A percentile compares a stretch with the other conserved stretches of the same genome.
These are phyloP conservation scores for Leuciscus waleckii DNA, from an alignment of 2,797 vertebrate species.

Conservation along the genomic window DNA sequence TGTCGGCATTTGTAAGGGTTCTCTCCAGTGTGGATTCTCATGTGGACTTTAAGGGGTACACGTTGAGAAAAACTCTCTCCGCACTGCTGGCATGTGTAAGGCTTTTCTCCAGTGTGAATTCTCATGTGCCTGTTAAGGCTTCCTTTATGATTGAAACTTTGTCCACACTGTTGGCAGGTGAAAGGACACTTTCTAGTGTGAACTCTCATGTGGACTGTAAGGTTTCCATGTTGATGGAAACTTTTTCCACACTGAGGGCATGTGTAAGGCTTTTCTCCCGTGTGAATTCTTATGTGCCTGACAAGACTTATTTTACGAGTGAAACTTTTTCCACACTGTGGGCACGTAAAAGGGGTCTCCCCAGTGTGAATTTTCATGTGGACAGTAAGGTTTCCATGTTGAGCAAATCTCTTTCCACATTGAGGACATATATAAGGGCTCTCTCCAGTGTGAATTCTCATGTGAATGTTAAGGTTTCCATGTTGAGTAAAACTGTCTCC, in stretches of 20 bases:
- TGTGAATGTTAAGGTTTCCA: neutral
- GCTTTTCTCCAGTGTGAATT: neutral
- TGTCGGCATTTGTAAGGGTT: neutral
- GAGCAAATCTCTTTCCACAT: neutral
- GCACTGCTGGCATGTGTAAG: neutral
- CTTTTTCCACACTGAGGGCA: neutral
- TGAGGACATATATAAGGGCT: neutral
- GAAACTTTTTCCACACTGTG: neutral
- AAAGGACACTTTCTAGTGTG: neutral
- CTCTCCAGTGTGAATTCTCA: neutral
- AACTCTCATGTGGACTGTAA: neutral
- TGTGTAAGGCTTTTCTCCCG: neutral
- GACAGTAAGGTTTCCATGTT: neutral
- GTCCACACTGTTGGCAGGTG: neutral
- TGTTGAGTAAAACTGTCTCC: neutral
- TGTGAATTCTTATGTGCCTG: neutral
- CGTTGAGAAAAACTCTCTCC: neutral
- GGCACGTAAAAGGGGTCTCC: neutral
- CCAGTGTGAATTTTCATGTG: neutral
- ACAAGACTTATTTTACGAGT: neutral
- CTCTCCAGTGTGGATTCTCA: neutral
- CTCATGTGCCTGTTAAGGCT: neutral
- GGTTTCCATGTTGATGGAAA: neutral
- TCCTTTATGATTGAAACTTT: neutral
- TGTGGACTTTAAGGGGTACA: neutral